These are phyloP conservation scores for Calliopsis andreniformis DNA, from an alignment of 1,140 invertebrate genomes.

Conservation along the genomic window DNA sequence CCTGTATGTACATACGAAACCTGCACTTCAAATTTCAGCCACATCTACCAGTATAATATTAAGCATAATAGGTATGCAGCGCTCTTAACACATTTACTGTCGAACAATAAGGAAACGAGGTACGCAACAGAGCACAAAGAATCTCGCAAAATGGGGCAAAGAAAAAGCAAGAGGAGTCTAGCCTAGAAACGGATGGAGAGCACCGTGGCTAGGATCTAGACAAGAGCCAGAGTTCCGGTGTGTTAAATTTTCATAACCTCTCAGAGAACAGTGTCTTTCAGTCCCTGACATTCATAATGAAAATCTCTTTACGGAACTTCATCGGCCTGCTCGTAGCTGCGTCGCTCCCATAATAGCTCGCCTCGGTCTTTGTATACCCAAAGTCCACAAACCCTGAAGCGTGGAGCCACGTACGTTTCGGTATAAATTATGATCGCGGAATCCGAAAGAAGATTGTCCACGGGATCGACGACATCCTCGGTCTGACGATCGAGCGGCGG, in stretches of 20 bases:
- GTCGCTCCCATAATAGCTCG: slow-evolving; percentile 46
- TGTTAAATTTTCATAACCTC: slow-evolving; percentile 72
- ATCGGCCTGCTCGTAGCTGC: slow-evolving; percentile 30
- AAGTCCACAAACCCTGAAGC: slow-evolving; percentile 37
- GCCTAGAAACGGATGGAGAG: slow-evolving; percentile 28
- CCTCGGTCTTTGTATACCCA: slow-evolving; percentile 38
- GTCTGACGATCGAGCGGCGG: neutral
- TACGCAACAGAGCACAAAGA: neutral
- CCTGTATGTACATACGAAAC: too few species aligned
- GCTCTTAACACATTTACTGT: too few species aligned
- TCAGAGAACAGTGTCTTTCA: slow-evolving; percentile 63
- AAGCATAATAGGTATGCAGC: too few species aligned
- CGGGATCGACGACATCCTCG: slow-evolving; percentile 39
- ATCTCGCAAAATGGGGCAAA: neutral
- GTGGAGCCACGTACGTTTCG: slow-evolving; percentile 1
- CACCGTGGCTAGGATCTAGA: slow-evolving; percentile 40
- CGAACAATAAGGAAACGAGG: too few species aligned
- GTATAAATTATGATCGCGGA: slow-evolving; percentile 59
- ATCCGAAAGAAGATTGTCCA: slow-evolving; percentile 36
- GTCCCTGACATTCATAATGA: slow-evolving; percentile 63
- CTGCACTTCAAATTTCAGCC: too few species aligned
- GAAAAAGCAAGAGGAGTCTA: neutral
- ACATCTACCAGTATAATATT: too few species aligned
- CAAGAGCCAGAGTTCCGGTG: slow-evolving; percentile 50
- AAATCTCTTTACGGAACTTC: slow-evolving; percentile 64